phyloP scores from a whole-genome alignment of 2,113 vertebrate genomes.

The Saguinus imperator region DNA sequence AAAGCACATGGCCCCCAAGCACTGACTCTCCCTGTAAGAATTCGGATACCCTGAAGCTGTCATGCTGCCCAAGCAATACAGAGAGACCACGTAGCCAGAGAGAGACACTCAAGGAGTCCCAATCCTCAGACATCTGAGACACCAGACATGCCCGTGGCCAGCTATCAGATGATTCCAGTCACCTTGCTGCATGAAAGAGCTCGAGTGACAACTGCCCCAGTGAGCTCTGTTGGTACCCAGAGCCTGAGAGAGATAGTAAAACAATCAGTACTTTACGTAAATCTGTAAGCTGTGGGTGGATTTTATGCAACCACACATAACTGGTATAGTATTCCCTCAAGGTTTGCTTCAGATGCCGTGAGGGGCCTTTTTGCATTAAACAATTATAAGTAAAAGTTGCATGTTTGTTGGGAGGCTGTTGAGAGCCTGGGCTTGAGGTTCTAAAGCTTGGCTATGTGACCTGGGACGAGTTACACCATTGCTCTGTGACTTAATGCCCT shows the following conservation, averaged over 20 bases:
- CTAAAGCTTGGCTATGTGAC: neutral
- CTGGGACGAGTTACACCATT: neutral
- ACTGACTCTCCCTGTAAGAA: neutral
- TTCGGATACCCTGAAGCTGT: neutral
- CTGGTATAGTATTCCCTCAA: neutral
- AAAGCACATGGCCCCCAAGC: accelerated
- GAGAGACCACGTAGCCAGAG: neutral
- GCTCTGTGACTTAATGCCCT: neutral
- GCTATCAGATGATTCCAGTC: neutral
- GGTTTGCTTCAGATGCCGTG: neutral
- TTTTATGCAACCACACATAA: neutral
- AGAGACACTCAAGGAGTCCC: neutral
- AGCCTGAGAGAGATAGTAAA: neutral
- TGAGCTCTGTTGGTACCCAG: neutral
- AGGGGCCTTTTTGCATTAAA: neutral
- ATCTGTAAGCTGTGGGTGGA: neutral
- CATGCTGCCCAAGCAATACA: neutral
- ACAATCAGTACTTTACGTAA: neutral
- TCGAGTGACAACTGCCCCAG: neutral
- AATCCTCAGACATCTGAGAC: neutral
- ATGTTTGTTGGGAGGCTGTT: neutral
- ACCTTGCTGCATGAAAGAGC: neutral
- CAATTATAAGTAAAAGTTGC: neutral
- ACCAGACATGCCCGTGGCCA: accelerated
- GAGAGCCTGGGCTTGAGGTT: neutral